Evolutionary conservation across 92 coral and sea anemone genomes (phyloP).

Genomic region (Isaurus tuberculatus): DNA sequence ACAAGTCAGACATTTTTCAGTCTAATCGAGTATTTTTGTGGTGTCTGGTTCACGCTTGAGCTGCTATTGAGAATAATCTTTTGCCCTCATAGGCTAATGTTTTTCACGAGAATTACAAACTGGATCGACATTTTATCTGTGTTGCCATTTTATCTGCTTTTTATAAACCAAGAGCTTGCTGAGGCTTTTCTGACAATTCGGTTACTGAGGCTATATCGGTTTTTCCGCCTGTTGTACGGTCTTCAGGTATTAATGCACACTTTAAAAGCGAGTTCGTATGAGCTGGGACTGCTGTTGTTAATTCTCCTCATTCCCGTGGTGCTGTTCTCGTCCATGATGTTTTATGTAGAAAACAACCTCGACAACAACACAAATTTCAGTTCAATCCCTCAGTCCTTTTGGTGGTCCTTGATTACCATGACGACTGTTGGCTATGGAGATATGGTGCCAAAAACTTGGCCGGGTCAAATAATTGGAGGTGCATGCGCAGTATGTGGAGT

Average conservation of each 20-base stretch:
- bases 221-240: slow-evolving; percentile 93
- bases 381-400: slow-evolving; percentile 89
- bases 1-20: slow-evolving; percentile 45
- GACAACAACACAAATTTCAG: slow-evolving; percentile 75
- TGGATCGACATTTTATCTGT: slow-evolving; percentile 95
- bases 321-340: slow-evolving; percentile 88
- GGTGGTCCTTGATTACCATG: slow-evolving; percentile 96
- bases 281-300: slow-evolving; percentile 76
- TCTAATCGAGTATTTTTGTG: slow-evolving; percentile 79
- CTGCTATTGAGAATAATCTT: slow-evolving; percentile 69
- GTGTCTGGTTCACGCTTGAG: slow-evolving; percentile 90
- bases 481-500: slow-evolving; percentile 89
- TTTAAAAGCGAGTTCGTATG: slow-evolving; percentile 97
- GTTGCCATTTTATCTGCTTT: slow-evolving; percentile 84
- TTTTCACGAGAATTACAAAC: slow-evolving; percentile 71
- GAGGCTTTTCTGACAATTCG: slow-evolving; percentile 87
- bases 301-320: slow-evolving; percentile 89
- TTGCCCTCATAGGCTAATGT: slow-evolving; percentile 78
- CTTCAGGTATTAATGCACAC: slow-evolving; percentile 92
- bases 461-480: slow-evolving; percentile 81
- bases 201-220: slow-evolving; percentile 80
- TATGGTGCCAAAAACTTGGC: slow-evolving; percentile 79
- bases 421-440: slow-evolving; percentile 94
- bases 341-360: slow-evolving; percentile 71
- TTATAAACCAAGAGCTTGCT: slow-evolving; percentile 58